phyloP scores from a whole-genome alignment of 2,113 vertebrate species.

The Alexandromys fortis region DNA sequence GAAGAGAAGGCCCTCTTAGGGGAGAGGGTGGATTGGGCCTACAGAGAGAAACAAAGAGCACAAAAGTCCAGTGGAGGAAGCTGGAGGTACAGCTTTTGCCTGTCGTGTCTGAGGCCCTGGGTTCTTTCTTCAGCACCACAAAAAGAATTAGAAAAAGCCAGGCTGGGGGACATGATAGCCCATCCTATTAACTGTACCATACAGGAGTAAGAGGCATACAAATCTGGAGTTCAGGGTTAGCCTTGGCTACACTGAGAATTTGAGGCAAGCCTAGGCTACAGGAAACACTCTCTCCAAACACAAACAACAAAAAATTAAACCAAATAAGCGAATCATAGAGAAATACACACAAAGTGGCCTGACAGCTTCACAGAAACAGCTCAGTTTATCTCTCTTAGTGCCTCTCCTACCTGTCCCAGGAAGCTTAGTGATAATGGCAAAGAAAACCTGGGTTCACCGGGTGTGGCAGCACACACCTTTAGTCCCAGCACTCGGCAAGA shows the following conservation, averaged over 20 bases:
- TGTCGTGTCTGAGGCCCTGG: no score
- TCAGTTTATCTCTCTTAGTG: not conserved
- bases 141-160: not conserved
- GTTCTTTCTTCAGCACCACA: not conserved
- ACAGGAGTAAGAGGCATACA: not conserved
- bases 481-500: not conserved
- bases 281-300: not conserved
- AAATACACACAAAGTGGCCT: not conserved
- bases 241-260: not conserved
- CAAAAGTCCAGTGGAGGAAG: not conserved
- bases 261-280: not conserved
- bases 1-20: not conserved
- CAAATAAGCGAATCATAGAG: not conserved
- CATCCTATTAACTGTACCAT: no score
- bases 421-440: not conserved
- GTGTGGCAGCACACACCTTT: not conserved
- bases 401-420: not conserved
- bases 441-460: not conserved
- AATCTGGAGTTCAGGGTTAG: not conserved
- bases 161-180: not conserved
- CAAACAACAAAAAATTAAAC: not conserved
- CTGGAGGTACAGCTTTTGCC: not conserved
- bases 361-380: not conserved
- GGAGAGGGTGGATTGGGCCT: not conserved
- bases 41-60: slow-evolving; percentile 20